Conservation (phyloP, 1,140 invertebrate species). For the Drosophila malerkotliana region DNA sequence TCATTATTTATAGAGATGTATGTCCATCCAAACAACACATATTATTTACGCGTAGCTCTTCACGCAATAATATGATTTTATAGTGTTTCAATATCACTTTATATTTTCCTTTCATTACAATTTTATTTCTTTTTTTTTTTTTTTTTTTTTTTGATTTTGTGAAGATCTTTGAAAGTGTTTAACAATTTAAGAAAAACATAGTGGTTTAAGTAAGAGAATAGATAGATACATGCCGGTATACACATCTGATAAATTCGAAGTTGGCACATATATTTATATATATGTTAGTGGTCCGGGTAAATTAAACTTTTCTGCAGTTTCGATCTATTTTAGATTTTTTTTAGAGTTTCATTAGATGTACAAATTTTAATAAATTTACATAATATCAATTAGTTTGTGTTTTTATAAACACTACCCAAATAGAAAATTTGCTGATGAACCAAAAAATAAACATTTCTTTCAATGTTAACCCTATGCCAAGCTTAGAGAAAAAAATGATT, state of each 20-base stretch:
- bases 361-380: slow-evolving; percentile 58
- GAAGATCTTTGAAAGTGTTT: slow-evolving; percentile 59
- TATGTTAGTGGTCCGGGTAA: slow-evolving; percentile 68
- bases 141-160: slow-evolving; percentile 26
- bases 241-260: slow-evolving; percentile 74
- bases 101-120: slow-evolving; percentile 35
- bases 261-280: slow-evolving; percentile 56
- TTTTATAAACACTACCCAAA: slow-evolving; percentile 42
- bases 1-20: slow-evolving; percentile 68
- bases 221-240: slow-evolving; percentile 49
- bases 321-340: slow-evolving; percentile 18
- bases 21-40: slow-evolving; percentile 76
- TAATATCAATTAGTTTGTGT: slow-evolving; percentile 66
- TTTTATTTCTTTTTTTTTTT: slow-evolving; percentile 34
- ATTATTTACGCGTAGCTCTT: slow-evolving; percentile 55
- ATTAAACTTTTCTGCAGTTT: slow-evolving; percentile 59
- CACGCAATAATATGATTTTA: slow-evolving; percentile 74
- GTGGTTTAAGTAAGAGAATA: slow-evolving; percentile 70
- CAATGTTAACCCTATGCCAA: slow-evolving; percentile 63
- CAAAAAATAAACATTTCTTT: slow-evolving; percentile 12
- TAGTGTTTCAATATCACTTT: slow-evolving; percentile 77
- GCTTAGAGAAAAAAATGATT: slow-evolving; percentile 28
- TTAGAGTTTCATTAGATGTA: slow-evolving; percentile 25
- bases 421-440: slow-evolving; percentile 60
- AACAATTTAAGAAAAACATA: slow-evolving; percentile 56